Conservation (phyloP, 23 tunicate genomes). For the Ascidia mentula region DNA sequence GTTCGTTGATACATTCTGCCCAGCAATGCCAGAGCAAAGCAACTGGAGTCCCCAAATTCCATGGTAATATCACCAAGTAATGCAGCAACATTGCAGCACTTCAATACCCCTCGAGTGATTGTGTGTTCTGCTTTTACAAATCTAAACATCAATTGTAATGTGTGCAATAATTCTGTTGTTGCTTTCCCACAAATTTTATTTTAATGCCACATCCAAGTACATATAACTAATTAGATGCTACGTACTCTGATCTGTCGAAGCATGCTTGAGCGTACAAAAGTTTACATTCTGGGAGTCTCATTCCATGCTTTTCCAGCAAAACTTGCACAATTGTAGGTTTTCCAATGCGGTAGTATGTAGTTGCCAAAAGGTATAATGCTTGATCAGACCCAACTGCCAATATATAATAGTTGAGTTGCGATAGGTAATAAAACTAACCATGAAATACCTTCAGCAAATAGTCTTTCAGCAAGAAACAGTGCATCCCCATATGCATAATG, state of each 20-base stretch:
- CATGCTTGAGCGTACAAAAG: slow-evolving; percentile 73
- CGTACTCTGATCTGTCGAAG: slow-evolving; percentile 76
- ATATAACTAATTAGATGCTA: too few relatives aligned
- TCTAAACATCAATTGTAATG: too few relatives aligned
- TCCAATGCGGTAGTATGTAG: slow-evolving; percentile 74
- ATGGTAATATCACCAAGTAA: slow-evolving; percentile 36
- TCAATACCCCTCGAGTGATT: slow-evolving; percentile 33
- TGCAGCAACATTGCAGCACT: slow-evolving; percentile 12
- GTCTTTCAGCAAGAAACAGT: slow-evolving; percentile 82
- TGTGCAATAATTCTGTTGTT: too few relatives aligned
- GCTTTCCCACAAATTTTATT: too few relatives aligned
- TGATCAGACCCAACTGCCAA: slow-evolving; percentile 53
- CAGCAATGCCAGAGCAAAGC: slow-evolving; percentile 75
- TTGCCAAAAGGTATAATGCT: slow-evolving; percentile 70
- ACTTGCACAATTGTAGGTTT: slow-evolving; percentile 68
- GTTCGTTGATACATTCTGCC: slow-evolving; percentile 71
- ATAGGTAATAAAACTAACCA: neutral
- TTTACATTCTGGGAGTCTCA: slow-evolving; percentile 63
- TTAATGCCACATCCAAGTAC: too few relatives aligned
- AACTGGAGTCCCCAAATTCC: slow-evolving; percentile 85
- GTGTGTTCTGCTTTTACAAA: slow-evolving; percentile 71
- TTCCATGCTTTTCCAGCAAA: slow-evolving; percentile 68
- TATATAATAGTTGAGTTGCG: neutral
- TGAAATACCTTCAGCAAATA: slow-evolving; percentile 89
- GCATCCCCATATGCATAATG: slow-evolving; percentile 96